Evolutionary conservation across 2,888 invertebrate genomes (phyloP).

Genomic region (Cabera pusaria): DNA sequence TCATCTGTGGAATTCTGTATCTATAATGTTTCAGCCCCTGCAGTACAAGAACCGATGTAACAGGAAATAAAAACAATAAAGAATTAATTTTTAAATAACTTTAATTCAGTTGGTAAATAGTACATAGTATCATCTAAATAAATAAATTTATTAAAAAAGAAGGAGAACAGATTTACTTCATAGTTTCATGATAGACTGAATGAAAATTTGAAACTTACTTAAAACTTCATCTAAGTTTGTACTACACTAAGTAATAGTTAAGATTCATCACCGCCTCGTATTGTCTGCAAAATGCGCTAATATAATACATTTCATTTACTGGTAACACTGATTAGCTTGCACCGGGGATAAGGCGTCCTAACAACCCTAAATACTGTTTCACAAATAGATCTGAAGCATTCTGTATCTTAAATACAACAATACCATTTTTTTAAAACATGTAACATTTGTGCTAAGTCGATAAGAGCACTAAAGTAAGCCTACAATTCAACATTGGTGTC

Average conservation of each 20-base stretch:
- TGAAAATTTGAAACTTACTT: slow-evolving; percentile 48
- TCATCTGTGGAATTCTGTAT: no score
- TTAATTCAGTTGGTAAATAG: slow-evolving; percentile 58
- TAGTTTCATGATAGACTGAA: slow-evolving; percentile 35
- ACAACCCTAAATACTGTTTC: slow-evolving; percentile 17
- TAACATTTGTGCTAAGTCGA: no score
- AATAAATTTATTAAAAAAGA: slow-evolving; percentile 54
- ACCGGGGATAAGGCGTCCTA: slow-evolving; percentile 39
- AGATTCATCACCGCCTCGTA: slow-evolving; percentile 66
- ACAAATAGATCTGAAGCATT: slow-evolving; percentile 22
- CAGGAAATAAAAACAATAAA: no score
- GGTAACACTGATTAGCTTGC: slow-evolving; percentile 34
- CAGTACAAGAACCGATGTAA: no score
- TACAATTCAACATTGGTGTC: no score
- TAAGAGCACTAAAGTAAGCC: no score
- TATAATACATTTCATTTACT: slow-evolving; percentile 38
- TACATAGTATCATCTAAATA: slow-evolving; percentile 73
- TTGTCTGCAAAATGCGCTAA: slow-evolving; percentile 54
- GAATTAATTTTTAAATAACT: slow-evolving; percentile 50
- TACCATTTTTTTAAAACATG: neutral
- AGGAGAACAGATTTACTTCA: slow-evolving; percentile 44
- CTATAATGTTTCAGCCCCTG: no score
- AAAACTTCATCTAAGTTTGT: slow-evolving; percentile 58
- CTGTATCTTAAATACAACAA: slow-evolving; percentile 15
- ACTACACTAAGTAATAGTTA: slow-evolving; percentile 56